Conservation (phyloP, 2,888 invertebrate species). For the Hecatera dysodea region DNA sequence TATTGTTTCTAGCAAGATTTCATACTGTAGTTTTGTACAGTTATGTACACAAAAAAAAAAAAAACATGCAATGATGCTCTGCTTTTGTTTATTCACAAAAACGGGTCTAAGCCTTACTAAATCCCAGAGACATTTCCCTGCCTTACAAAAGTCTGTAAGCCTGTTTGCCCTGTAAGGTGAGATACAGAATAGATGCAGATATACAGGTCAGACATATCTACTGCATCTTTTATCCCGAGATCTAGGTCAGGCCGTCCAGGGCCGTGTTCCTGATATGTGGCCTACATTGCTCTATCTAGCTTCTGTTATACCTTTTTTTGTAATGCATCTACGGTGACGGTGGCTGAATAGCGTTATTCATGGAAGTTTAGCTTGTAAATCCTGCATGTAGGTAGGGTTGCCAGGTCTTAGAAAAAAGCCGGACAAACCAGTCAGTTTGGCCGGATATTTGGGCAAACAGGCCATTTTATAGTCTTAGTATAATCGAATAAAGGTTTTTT, state of each 20-base stretch:
- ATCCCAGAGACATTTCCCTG: neutral
- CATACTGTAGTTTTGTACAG: too few relatives aligned
- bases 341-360: constrained; percentile 6
- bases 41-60: too few relatives aligned
- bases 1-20: too few relatives aligned
- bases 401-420: too few relatives aligned
- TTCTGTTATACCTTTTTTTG: constrained; percentile 1
- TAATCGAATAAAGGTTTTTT: too few relatives aligned
- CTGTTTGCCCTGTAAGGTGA: constrained; percentile 18
- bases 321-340: neutral
- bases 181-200: constrained; percentile 7
- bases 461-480: too few relatives aligned
- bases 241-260: constrained; percentile 57
- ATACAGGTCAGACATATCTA: constrained; percentile 35
- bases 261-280: constrained; percentile 58
- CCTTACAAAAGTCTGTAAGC: constrained; percentile 1
- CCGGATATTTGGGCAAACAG: too few relatives aligned
- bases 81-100: neutral
- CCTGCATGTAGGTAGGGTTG: neutral
- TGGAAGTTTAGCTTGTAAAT: neutral
- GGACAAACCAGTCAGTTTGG: too few relatives aligned
- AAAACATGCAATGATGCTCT: too few relatives aligned
- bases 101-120: neutral
- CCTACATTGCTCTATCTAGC: constrained; percentile 42
- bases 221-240: constrained; percentile 55